phyloP scores from a whole-genome alignment of 1,140 invertebrate species.

The Telenomus remus region DNA sequence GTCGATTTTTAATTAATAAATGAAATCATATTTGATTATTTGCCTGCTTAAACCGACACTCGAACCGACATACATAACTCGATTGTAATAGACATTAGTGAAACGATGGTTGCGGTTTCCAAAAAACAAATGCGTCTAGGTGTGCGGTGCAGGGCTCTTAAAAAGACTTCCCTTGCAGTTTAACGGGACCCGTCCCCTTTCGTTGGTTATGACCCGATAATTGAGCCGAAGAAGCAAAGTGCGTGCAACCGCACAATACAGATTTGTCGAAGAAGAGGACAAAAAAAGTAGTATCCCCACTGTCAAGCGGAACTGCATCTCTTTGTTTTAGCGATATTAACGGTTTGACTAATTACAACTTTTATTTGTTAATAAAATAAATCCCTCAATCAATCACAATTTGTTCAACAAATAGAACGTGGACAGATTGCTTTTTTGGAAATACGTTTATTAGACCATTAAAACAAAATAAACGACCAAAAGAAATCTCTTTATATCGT shows the following conservation, averaged over 20 bases:
- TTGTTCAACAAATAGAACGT: slow-evolving; percentile 31
- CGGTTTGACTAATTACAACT: slow-evolving; percentile 27
- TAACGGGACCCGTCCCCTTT: slow-evolving; percentile 51
- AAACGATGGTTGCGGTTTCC: slow-evolving; percentile 12
- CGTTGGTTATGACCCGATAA: slow-evolving; percentile 36
- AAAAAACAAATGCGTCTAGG: slow-evolving; percentile 37
- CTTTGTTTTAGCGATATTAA: slow-evolving; percentile 34
- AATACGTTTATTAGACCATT: background rate
- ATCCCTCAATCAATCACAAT: slow-evolving; percentile 18
- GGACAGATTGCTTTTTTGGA: background rate
- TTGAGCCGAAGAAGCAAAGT: slow-evolving; percentile 40
- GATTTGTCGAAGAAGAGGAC: slow-evolving; percentile 30
- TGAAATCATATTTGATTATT: background rate
- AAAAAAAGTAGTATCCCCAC: slow-evolving; percentile 4
- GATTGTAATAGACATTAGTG: background rate
- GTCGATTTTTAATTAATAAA: background rate
- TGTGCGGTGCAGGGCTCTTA: slow-evolving; percentile 23
- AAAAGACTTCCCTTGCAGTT: slow-evolving; percentile 45
- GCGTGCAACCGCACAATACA: slow-evolving; percentile 49
- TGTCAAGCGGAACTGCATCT: slow-evolving; percentile 33
- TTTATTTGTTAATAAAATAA: slow-evolving; percentile 40
- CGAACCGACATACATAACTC: too few species aligned
- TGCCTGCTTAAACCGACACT: background rate
- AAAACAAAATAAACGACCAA: background rate
- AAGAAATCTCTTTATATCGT: too few species aligned